Evolutionary conservation across 2,113 vertebrate genomes (phyloP).

Genomic region (Panthera uncia): DNA sequence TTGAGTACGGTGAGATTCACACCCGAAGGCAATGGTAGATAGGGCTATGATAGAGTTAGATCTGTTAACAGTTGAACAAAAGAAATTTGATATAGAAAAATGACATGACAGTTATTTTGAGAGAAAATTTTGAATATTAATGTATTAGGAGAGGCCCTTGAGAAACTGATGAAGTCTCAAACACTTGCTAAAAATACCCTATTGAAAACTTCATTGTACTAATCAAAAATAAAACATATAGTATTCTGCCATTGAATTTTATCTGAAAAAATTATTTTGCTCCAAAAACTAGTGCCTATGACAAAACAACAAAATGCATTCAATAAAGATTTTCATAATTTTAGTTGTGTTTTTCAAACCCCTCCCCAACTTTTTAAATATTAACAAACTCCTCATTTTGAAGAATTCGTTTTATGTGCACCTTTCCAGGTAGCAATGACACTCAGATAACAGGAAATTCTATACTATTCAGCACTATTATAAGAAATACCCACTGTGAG

Average conservation of each 20-base stretch:
- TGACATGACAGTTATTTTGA: neutral
- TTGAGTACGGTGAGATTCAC: neutral
- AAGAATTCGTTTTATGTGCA: neutral
- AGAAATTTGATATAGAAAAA: neutral
- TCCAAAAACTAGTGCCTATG: neutral
- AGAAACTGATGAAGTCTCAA: neutral
- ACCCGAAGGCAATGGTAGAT: neutral
- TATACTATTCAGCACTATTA: neutral
- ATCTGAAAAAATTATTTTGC: neutral
- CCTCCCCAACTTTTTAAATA: neutral
- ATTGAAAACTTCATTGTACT: neutral
- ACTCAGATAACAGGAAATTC: neutral
- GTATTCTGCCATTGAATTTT: neutral
- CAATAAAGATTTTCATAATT: neutral
- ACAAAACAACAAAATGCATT: neutral
- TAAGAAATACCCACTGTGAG: neutral
- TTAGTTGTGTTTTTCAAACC: neutral
- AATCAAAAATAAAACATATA: neutral
- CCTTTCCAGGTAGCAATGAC: neutral
- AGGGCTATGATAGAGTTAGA: neutral
- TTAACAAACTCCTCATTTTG: neutral
- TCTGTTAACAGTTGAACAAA: neutral
- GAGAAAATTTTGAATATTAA: neutral
- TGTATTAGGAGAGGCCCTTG: neutral
- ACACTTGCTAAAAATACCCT: neutral